These are phyloP conservation scores for Cyclura pinguis DNA, from an alignment of 2,797 vertebrate genomes.

Conservation along the genomic window DNA sequence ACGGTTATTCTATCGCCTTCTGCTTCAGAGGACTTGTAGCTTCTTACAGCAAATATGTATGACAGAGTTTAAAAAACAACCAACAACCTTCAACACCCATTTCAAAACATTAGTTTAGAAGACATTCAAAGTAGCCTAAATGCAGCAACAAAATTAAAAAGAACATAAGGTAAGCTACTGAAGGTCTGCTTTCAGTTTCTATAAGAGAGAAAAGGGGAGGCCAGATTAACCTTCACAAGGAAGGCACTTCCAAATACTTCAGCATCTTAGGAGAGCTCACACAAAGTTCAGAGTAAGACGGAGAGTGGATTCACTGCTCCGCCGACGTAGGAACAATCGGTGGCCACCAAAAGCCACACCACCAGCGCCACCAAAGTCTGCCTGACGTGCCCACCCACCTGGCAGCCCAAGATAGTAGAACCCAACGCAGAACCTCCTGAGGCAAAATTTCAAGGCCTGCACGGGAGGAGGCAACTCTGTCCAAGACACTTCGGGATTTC, in stretches of 20 bases:
- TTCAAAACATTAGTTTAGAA: not conserved
- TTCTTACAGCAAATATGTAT: not conserved
- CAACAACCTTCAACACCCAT: not conserved
- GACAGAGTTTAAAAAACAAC: not conserved
- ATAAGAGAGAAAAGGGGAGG: not conserved
- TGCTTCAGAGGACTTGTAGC: not conserved
- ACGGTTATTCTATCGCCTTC: not conserved
- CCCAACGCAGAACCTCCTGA: too few relatives aligned
- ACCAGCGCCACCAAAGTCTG: not conserved
- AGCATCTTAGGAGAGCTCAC: too few relatives aligned
- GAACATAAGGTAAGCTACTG: not conserved
- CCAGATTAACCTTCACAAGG: not conserved
- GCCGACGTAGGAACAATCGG: too few relatives aligned
- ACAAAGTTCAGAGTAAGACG: too few relatives aligned
- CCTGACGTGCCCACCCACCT: not conserved
- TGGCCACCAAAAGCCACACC: too few relatives aligned
- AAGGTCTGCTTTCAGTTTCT: not conserved
- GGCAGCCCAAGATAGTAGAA: not conserved
- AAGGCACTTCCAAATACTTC: not conserved
- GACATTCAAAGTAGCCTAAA: not conserved
- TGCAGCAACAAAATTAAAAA: not conserved
- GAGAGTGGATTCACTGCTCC: too few relatives aligned
- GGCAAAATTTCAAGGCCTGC: not conserved
- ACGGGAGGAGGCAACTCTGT: not conserved
- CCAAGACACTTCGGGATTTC: not conserved